Base-by-base conservation (phyloP, 2,113 vertebrate genomes). In the Thalassoma bifasciatum region DNA sequence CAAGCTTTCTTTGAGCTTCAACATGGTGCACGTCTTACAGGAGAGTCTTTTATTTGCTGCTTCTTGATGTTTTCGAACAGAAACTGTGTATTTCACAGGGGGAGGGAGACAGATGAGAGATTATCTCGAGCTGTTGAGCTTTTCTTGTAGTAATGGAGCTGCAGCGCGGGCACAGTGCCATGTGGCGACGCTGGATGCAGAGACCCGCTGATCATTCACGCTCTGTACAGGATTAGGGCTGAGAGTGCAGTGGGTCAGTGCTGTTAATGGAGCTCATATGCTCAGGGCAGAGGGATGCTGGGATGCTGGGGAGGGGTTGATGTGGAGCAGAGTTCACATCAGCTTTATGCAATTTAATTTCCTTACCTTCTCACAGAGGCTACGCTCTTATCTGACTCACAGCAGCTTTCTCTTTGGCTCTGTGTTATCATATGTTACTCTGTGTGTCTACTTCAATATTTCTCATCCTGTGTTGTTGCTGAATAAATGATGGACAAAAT, bases 191-290 rank as follows among this genome's bases (percentile, higher is more conserved):
- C 16, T 47, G 30, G 72, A 74, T 79, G 58, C 63, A 37, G 69
- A 78, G 59, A 81, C 59, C 79, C 70, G 37, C 38, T 5, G 16
- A 46, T 19, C 44, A 26, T 34, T 83, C 34, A 50, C 3, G 11
- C 61, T 68, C 13, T n/a, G 23, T 44, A 36, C 70, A 44, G 58
- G 85, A 88, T 92, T 87, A 88, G 57, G 51, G 54, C 54, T 40
- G n/a, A 34, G 58, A 73, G 68, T 44, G 82, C 63, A 63, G 56
- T n/a, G 52, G 86, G 75, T 81, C 75, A 13, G 78, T 57, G 23
- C 5, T 24, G 56, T 80, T 84, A 81, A 88, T 86, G 85, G 81
- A 84, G 85, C 82, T 80, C 78, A 72, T 90, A 72, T 69, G 73
- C 47, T 83, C 24, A 52, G 21, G 24, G 64, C 22, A 40, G 66